Conservation (phyloP, 1,140 invertebrate genomes). For the Drosophila oshimai region DNA sequence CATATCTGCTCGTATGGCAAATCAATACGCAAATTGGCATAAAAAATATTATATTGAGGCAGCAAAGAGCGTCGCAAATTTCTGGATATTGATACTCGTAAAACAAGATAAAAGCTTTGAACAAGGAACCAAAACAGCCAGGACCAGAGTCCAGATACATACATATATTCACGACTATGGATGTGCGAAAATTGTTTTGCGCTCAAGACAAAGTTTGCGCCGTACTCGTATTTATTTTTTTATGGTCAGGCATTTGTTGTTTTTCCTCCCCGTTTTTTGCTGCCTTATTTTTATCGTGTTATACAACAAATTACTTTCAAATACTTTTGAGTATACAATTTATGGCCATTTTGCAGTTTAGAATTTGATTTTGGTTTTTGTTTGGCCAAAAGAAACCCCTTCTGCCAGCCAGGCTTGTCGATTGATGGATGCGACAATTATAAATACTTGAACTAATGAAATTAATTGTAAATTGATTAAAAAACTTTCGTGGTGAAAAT, state of each 20-base stretch:
- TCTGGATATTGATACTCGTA: conserved; percentile 60
- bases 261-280: conserved; percentile 3
- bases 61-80: conserved; percentile 23
- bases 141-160: neutral
- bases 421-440: conserved; percentile 9
- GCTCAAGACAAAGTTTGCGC: conserved; percentile 51
- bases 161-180: conserved; percentile 3
- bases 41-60: conserved; percentile 50
- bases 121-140: conserved; percentile 18
- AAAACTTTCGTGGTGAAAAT: too few relatives aligned
- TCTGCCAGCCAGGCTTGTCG: neutral
- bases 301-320: conserved; percentile 67
- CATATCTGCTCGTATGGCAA: conserved; percentile 39
- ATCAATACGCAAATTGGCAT: conserved; percentile 76
- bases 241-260: conserved; percentile 47
- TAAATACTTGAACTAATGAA: neutral
- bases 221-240: conserved; percentile 54
- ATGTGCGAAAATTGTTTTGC: conserved; percentile 59
- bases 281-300: conserved; percentile 46
- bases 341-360: conserved; percentile 44
- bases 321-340: conserved; percentile 63
- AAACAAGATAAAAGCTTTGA: conserved; percentile 56
- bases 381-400: neutral
- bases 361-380: conserved; percentile 38
- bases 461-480: too few relatives aligned